These are phyloP conservation scores for Lepus townsendii DNA, from an alignment of 2,797 vertebrate genomes.

Conservation along the genomic window DNA sequence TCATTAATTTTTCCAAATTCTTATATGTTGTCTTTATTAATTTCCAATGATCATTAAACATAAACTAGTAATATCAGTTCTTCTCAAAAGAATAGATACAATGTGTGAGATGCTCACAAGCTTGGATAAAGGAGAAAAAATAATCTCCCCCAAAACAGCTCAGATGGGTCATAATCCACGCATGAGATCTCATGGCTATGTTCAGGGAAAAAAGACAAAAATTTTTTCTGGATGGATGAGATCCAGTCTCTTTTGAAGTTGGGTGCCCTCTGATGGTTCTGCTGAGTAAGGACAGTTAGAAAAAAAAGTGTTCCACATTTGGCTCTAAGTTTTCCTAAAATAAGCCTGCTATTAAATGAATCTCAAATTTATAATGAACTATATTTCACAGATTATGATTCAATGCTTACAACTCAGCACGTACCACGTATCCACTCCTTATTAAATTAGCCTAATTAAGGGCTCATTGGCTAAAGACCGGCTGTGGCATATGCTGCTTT, in stretches of 20 bases:
- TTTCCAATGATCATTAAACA: neutral
- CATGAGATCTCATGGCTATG: neutral
- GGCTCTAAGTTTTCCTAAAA: slow-evolving; percentile 44
- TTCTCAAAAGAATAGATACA: slow-evolving; percentile 13
- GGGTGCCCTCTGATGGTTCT: slow-evolving; percentile 48
- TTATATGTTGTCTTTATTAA: slow-evolving; percentile 14
- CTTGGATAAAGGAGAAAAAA: neutral
- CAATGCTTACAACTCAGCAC: neutral
- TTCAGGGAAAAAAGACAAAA: neutral
- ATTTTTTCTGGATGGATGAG: slow-evolving; percentile 25
- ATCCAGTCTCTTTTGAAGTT: neutral
- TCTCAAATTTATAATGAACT: slow-evolving; percentile 39
- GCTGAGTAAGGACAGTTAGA: slow-evolving; percentile 26
- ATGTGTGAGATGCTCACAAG: slow-evolving; percentile 5
- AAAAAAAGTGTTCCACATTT: neutral
- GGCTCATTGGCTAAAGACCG: neutral
- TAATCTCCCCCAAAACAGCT: neutral
- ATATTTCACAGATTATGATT: neutral
- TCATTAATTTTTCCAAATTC: slow-evolving; percentile 24
- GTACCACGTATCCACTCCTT: neutral
- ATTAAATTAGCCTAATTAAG: neutral
- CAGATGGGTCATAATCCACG: neutral
- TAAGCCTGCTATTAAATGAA: slow-evolving; percentile 24
- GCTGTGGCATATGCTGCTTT: neutral
- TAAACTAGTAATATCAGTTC: neutral